These are phyloP conservation scores for Loxodonta africana DNA, from an alignment of 2,113 vertebrate genomes.

Conservation along the genomic window DNA sequence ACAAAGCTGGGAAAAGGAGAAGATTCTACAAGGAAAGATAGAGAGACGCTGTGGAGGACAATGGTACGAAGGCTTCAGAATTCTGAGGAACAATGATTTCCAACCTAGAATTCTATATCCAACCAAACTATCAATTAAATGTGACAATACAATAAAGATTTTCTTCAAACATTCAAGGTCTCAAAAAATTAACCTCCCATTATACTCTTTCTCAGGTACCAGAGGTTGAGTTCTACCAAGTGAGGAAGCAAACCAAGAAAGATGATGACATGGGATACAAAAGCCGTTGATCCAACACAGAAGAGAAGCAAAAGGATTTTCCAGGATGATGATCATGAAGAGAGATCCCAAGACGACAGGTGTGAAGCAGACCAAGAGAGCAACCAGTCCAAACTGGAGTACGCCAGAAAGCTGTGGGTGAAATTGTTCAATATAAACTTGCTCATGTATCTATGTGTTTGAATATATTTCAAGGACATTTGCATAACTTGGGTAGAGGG, in stretches of 20 bases:
- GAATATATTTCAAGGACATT: neutral
- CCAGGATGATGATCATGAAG: neutral
- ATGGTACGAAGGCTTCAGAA: neutral
- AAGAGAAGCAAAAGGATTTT: neutral
- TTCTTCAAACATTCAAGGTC: slow-evolving; percentile 17
- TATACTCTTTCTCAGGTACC: neutral
- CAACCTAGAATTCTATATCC: neutral
- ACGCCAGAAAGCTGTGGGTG: neutral
- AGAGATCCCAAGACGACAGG: neutral
- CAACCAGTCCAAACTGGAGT: neutral
- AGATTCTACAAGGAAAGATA: neutral
- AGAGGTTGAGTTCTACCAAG: neutral
- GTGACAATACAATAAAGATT: neutral
- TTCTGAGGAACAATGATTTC: neutral
- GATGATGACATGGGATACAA: neutral
- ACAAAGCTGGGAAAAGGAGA: neutral
- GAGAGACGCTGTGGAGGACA: neutral
- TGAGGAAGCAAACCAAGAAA: neutral
- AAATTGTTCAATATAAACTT: neutral
- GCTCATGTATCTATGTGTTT: neutral
- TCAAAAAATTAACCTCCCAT: neutral
- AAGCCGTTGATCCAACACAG: neutral
- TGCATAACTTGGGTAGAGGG: neutral
- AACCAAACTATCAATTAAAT: neutral
- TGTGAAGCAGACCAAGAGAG: neutral